Conservation (phyloP, 1,140 invertebrate genomes). For the Papilio aristodemus region DNA sequence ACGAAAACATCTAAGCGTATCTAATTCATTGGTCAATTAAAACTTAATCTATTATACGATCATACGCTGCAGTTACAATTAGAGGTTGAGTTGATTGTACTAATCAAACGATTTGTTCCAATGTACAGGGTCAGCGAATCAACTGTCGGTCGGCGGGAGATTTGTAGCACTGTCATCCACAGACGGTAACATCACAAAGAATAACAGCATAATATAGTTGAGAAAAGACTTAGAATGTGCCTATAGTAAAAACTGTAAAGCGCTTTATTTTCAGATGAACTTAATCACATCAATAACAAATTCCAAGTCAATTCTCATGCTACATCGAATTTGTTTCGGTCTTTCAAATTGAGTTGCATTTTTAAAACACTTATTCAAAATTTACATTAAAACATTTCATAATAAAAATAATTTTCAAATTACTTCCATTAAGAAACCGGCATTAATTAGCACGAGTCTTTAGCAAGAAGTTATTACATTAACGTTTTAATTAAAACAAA, state of each 20-base stretch:
- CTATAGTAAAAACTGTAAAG: too few relatives aligned
- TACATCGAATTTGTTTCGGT: background rate
- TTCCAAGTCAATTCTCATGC: too few relatives aligned
- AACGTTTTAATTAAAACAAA: slow-evolving; percentile 23
- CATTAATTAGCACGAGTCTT: background rate
- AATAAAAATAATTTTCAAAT: slow-evolving; percentile 7
- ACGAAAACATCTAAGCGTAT: slow-evolving; percentile 9
- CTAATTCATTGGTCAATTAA: slow-evolving; percentile 21
- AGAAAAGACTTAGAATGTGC: too few relatives aligned
- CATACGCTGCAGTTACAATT: slow-evolving; percentile 17
- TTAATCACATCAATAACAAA: too few relatives aligned
- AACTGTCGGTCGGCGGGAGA: slow-evolving; percentile 19
- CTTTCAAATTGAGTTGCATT: background rate
- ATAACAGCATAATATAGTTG: too few relatives aligned
- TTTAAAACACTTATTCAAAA: background rate
- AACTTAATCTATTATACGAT: slow-evolving; percentile 1
- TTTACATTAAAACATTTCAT: background rate
- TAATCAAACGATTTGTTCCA: slow-evolving; percentile 51
- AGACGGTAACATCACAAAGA: too few relatives aligned
- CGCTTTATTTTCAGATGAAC: too few relatives aligned
- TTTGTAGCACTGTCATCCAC: background rate
- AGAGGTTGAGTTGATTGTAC: slow-evolving; percentile 42
- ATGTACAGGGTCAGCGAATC: slow-evolving; percentile 47
- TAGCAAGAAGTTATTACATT: slow-evolving; percentile 1
- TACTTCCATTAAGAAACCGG: background rate